Evolutionary conservation across 2,888 invertebrate genomes (phyloP), one percentile per base, ranked within the genome.

Genomic region (Thymelicus acteon): DNA sequence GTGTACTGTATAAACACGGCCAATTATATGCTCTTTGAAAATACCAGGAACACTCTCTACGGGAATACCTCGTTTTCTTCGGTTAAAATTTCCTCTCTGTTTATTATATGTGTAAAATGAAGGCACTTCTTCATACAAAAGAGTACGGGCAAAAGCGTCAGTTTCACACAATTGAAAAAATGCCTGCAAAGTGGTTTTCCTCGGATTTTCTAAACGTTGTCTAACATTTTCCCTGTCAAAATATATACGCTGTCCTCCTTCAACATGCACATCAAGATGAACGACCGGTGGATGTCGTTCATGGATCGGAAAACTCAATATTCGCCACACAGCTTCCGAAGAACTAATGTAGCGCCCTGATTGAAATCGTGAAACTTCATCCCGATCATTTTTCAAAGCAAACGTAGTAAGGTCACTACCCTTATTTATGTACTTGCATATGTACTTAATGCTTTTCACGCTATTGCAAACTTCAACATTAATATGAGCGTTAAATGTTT

Each of bases 391-490:
- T 66, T 60, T 49, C 0, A 77, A 4, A 0, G 44, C 68, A 73
- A 83, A 76, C n/a, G 75, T 74, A 0, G 78, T 79, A 64, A 75
- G 71, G 65, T 79, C 78, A 66, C 74, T 76, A 6, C 78, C 78
- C 71, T 79, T 81, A 47, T 47, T 47, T 47, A 47, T 47, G 47
- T 76, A 74, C 67, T 79, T 78, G 66, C 76, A 76, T 79, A n/a
- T n/a, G n/a, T n/a, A n/a, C n/a, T n/a, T n/a, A n/a, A 88, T 86
- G 0, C 81, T 78, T 67, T 87, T 81, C 0, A 91, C 84, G 0
- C 84, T 86, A 76, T 78, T 82, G 72, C 89, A 92, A 47, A 67
- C 75, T 72, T 89, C 87, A 13, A 89, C 76, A 66, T 80, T 79
- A 0, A 77, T 76, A 58, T 79, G 76, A 7, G 77, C 74, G 13